These are phyloP conservation scores for Leucoraja erinaceus DNA, from an alignment of 2,113 vertebrate genomes.

Conservation along the genomic window DNA sequence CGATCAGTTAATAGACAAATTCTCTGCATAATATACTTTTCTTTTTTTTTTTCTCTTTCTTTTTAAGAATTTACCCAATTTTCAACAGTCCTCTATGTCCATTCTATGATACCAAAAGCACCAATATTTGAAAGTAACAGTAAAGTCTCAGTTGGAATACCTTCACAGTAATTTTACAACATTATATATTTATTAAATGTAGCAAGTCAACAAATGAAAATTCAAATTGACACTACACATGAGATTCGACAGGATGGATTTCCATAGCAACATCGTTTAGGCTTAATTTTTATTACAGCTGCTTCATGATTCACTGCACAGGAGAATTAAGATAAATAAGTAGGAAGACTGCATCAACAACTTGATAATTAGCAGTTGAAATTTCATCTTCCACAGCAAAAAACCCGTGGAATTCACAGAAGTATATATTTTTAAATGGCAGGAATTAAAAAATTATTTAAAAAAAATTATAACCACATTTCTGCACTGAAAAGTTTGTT, in stretches of 20 bases:
- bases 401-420: not conserved
- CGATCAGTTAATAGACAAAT: constrained; percentile 55
- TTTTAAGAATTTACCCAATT: not conserved
- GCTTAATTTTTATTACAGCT: not conserved
- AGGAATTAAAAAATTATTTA: no score
- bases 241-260: not conserved
- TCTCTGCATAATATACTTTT: no score
- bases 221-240: no score
- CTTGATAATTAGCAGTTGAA: not conserved
- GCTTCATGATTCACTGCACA: not conserved
- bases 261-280: not conserved
- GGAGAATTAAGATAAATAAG: not conserved
- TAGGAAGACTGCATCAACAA: no score
- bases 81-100: not conserved
- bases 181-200: not conserved
- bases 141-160: not conserved
- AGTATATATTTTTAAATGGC: not conserved
- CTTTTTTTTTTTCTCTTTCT: no score
- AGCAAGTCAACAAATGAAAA: not conserved
- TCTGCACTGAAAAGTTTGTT: not conserved
- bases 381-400: not conserved
- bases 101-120: not conserved
- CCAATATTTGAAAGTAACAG: not conserved
- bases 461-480: not conserved
- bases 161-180: not conserved